phyloP scores from a whole-genome alignment of 2,888 invertebrate genomes.

The Plebejus argus region DNA sequence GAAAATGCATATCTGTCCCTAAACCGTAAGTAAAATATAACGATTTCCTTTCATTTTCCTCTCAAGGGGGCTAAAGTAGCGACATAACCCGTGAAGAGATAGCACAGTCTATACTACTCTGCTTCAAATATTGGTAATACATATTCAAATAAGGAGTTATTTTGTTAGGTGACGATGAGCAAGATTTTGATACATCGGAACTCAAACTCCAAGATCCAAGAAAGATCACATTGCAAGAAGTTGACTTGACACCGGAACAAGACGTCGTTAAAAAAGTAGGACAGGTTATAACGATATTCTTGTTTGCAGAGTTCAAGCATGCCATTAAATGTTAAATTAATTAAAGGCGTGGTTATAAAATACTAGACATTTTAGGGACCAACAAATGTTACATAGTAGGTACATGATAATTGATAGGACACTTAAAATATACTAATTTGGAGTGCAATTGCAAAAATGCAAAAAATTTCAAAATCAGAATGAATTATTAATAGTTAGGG shows the following conservation, averaged over 20 bases:
- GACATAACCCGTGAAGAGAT: neutral
- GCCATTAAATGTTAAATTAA: neutral
- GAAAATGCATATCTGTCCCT: conserved; percentile 54
- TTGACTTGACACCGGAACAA: conserved; percentile 57
- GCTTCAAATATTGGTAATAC: neutral
- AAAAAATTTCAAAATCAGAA: neutral
- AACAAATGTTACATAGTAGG: neutral
- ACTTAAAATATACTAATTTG: neutral
- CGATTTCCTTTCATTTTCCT: neutral
- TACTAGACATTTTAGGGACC: neutral
- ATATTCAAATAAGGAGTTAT: conserved; percentile 3
- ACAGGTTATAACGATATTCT: neutral
- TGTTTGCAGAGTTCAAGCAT: neutral
- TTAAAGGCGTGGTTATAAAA: neutral
- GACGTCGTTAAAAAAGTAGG: conserved; percentile 46
- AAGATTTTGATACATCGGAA: conserved; percentile 60
- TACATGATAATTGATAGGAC: neutral
- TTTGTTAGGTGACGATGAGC: conserved; percentile 66
- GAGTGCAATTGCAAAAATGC: neutral
- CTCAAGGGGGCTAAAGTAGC: neutral
- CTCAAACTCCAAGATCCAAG: conserved; percentile 63
- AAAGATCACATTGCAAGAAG: conserved; percentile 62
- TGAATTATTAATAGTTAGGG: neutral
- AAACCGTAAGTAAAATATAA: conserved; percentile 57
- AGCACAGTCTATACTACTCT: no score